These are phyloP conservation scores for Lycocerus yunnanus DNA, from an alignment of 2,888 invertebrate species.

Conservation along the genomic window DNA sequence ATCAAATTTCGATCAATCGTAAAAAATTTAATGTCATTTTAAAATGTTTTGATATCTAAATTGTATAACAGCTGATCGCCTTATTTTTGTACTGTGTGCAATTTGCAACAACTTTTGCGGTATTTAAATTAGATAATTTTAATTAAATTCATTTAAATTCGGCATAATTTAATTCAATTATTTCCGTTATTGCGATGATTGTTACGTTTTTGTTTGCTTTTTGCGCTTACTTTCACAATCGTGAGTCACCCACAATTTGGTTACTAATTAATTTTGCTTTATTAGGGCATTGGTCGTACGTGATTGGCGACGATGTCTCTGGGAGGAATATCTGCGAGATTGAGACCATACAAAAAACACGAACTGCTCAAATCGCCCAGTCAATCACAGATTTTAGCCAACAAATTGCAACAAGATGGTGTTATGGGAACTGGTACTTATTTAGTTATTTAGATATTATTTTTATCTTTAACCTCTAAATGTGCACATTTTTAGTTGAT, in stretches of 20 bases:
- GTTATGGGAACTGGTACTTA: slow-evolving; percentile 52
- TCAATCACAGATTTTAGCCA: slow-evolving; percentile 54
- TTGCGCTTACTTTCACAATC: neutral
- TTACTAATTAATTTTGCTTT: slow-evolving; percentile 26
- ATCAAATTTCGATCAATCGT: neutral
- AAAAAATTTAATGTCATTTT: neutral
- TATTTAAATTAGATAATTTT: neutral
- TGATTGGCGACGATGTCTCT: slow-evolving; percentile 48
- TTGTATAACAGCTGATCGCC: neutral
- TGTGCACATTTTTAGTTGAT: slow-evolving; percentile 66
- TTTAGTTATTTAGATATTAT: neutral
- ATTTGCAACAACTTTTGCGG: neutral
- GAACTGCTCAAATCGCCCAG: slow-evolving; percentile 53
- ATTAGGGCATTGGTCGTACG: slow-evolving; percentile 38
- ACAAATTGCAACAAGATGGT: slow-evolving; percentile 54
- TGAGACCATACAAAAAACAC: slow-evolving; percentile 53
- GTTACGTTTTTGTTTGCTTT: neutral
- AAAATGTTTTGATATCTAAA: neutral
- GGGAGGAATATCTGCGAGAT: slow-evolving; percentile 53
- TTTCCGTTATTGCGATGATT: neutral
- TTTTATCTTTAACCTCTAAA: neutral
- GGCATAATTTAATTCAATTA: neutral
- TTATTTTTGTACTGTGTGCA: neutral
- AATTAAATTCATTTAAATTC: neutral
- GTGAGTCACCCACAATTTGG: neutral